Conservation (phyloP, 2,797 vertebrate species). For the Ispidina picta region DNA sequence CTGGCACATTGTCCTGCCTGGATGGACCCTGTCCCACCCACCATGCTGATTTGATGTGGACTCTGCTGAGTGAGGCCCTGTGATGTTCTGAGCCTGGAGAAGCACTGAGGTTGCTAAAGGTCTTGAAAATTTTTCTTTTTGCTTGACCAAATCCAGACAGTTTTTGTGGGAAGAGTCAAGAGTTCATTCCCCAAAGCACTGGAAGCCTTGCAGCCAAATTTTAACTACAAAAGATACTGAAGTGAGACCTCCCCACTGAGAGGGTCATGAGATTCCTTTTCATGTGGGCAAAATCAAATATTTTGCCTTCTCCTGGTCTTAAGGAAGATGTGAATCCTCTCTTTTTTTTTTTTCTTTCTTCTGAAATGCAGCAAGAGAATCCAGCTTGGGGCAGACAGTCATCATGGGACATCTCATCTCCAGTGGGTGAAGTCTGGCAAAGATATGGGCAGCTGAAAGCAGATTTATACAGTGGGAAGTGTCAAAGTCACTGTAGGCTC, state of each 20-base stretch:
- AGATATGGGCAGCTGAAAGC: background rate
- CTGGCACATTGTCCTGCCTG: background rate
- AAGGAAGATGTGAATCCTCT: background rate
- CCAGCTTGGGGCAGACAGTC: background rate
- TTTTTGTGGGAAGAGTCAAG: background rate
- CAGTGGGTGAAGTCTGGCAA: background rate
- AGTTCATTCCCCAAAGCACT: background rate
- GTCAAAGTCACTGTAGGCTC: background rate
- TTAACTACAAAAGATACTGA: background rate
- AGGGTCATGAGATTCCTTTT: background rate
- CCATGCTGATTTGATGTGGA: background rate
- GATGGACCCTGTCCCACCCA: background rate
- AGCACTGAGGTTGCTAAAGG: background rate
- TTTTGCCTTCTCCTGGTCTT: background rate
- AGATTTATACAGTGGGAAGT: background rate
- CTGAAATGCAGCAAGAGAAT: background rate
- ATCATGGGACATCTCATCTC: background rate
- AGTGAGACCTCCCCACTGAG: background rate
- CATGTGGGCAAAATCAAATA: background rate
- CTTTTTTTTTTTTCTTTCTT: accelerated
- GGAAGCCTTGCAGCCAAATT: background rate
- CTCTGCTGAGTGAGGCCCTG: accelerated
- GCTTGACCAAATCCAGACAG: background rate
- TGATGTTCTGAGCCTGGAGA: background rate
- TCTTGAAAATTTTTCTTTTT: background rate